Conservation (phyloP, 1,140 invertebrate species). For the Papilio polyxenes region DNA sequence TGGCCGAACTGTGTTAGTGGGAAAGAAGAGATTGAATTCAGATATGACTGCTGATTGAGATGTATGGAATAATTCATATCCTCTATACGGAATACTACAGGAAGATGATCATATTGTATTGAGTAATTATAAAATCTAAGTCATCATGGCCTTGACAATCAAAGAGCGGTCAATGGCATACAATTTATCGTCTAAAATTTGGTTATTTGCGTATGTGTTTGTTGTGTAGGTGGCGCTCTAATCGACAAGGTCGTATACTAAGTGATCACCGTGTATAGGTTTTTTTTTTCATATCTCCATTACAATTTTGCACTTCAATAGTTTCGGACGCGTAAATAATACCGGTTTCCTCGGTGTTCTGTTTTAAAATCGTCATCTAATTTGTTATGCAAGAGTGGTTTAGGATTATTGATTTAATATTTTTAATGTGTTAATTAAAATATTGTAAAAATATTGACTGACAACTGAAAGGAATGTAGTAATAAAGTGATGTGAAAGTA, state of each 20-base stretch:
- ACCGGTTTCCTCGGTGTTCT: background rate
- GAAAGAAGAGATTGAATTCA: no score
- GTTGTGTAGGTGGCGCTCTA: constrained; percentile 61
- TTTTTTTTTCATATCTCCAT: constrained; percentile 45
- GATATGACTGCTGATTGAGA: no score
- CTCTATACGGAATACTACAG: no score
- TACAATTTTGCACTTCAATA: constrained; percentile 43
- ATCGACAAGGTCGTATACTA: constrained; percentile 59
- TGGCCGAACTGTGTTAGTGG: no score
- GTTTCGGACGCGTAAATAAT: constrained; percentile 40
- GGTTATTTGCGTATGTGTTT: constrained; percentile 55
- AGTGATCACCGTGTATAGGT: constrained; percentile 47
- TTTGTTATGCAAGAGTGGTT: background rate
- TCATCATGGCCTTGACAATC: constrained; percentile 41
- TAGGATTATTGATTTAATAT: background rate
- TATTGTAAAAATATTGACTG: background rate
- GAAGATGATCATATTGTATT: no score
- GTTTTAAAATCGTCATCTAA: background rate
- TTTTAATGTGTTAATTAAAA: no score
- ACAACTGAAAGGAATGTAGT: background rate
- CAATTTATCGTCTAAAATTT: constrained; percentile 50
- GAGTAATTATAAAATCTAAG: constrained; percentile 26
- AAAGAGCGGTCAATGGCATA: constrained; percentile 56
- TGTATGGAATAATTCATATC: no score
- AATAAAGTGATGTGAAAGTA: background rate